Base-by-base conservation (phyloP, 2,797 vertebrate genomes). In the Tachyglossus aculeatus region DNA sequence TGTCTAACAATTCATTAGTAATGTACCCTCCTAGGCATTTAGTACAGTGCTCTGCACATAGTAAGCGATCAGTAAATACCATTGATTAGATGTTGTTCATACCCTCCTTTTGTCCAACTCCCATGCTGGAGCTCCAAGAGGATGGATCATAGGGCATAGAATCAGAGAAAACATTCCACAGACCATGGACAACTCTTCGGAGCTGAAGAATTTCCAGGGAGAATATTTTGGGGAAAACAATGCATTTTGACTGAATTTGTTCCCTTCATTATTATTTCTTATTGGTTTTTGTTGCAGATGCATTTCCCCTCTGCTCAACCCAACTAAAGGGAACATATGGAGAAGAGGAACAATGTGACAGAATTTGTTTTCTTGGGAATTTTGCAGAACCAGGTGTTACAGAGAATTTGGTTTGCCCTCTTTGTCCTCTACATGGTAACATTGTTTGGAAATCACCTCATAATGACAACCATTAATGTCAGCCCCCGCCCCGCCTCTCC, bases 311-410 rank as follows among this genome's bases (percentile, higher is more conserved):
- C 19, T 10, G 5, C 25, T 48, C 25, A 48, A 9, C 21, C 25
- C 9, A 15, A 48, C 8, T 16, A 27, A 4, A 19, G 25, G 12
- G 5, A 27, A 48, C 31, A 41, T 14, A 82, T 71, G 81, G 47
- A 21, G 8, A 3, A 29, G 11, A 7, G 11, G n/a, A 80, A 47
- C 47, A 82, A 78, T 4, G 47, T 77, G 48, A 75, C 70, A 12
- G 65, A 85, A 47, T 71, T 84, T 1, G 29, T 69, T 62, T 61
- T 85, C 45, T 56, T 81, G 65, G 77, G 79, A 13, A 63, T 86
- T n/a, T 77, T 79, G 9, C 72, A 52, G 51, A 56, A 59, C 13
- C 18, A 16, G 11, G 34, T 71, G 1, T n/a, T 48, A 19, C 63
- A 81, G 56, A 77, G 57, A 21, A 9, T 45, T 15, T 25, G 71